Evolutionary conservation across 2,113 vertebrate species (phyloP).

Genomic region (Megalops atlanticus): DNA sequence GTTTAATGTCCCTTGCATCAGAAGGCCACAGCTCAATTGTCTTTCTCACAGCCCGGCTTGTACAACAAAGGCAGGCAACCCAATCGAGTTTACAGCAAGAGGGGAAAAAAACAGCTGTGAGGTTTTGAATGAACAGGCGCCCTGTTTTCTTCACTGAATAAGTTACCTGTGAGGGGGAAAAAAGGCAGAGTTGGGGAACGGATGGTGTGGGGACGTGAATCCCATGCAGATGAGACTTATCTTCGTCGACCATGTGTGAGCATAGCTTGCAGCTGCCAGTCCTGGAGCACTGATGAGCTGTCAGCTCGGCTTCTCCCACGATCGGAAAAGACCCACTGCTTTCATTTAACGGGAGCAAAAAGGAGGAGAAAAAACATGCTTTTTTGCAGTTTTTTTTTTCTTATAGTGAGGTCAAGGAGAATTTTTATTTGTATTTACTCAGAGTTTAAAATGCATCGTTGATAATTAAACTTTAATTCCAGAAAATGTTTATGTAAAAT

Average conservation of each 20-base stretch:
- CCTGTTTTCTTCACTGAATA: slow-evolving; percentile 58
- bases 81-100: slow-evolving; percentile 48
- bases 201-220: slow-evolving; percentile 61
- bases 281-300: slow-evolving; percentile 73
- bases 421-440: neutral
- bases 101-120: slow-evolving; percentile 16
- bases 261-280: slow-evolving; percentile 70
- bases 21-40: slow-evolving; percentile 65
- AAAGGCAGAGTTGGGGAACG: slow-evolving; percentile 45
- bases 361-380: slow-evolving; percentile 33
- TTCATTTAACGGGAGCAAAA: slow-evolving; percentile 66
- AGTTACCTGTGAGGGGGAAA: slow-evolving; percentile 64
- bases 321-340: slow-evolving; percentile 65
- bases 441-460: too few species aligned
- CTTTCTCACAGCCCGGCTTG: slow-evolving; percentile 67
- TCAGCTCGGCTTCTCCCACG: slow-evolving; percentile 62
- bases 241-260: slow-evolving; percentile 72
- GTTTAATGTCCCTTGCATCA: slow-evolving; percentile 48
- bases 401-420: neutral
- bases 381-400: neutral
- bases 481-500: neutral
- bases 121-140: slow-evolving; percentile 4
- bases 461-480: neutral
- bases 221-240: slow-evolving; percentile 79
- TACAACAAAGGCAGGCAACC: slow-evolving; percentile 33